Evolutionary conservation across 2,888 invertebrate genomes (phyloP).

Genomic region (Morpho achilles): DNA sequence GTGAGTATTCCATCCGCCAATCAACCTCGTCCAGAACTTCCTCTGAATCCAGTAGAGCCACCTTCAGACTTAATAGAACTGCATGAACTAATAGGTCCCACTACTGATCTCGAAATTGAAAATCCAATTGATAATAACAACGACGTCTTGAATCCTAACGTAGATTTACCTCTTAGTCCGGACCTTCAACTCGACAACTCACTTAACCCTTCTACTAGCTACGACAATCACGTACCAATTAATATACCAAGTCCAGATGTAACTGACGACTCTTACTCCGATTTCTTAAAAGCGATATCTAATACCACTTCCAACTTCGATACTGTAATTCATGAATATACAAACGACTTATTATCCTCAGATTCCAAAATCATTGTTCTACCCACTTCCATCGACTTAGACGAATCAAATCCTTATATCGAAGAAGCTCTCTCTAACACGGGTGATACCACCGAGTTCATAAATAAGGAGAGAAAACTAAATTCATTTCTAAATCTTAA

Average conservation of each 20-base stretch:
- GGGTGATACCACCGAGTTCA: constrained; percentile 1
- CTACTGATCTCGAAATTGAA: neutral
- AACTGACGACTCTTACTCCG: neutral
- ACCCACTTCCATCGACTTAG: constrained; percentile 30
- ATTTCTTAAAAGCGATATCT: constrained; percentile 1
- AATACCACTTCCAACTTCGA: neutral
- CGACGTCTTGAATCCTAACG: neutral
- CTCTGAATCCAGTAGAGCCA: too few relatives aligned
- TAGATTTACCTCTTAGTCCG: neutral
- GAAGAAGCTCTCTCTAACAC: constrained; percentile 23
- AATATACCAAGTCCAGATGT: neutral
- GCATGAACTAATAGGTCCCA: neutral
- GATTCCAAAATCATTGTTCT: neutral
- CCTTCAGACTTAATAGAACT: too few relatives aligned
- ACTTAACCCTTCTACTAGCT: neutral
- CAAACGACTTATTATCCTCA: constrained; percentile 18
- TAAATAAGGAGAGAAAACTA: constrained; percentile 16
- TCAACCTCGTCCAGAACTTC: too few relatives aligned
- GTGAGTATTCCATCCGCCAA: too few relatives aligned
- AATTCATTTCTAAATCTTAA: constrained; percentile 1
- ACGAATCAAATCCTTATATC: constrained; percentile 32
- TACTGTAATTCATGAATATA: neutral
- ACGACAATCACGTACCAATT: too few relatives aligned
- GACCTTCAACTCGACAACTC: neutral
- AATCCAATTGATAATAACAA: neutral